Evolutionary conservation across 2,888 invertebrate genomes (phyloP).

Genomic region (Lepidochrysops patricia): DNA sequence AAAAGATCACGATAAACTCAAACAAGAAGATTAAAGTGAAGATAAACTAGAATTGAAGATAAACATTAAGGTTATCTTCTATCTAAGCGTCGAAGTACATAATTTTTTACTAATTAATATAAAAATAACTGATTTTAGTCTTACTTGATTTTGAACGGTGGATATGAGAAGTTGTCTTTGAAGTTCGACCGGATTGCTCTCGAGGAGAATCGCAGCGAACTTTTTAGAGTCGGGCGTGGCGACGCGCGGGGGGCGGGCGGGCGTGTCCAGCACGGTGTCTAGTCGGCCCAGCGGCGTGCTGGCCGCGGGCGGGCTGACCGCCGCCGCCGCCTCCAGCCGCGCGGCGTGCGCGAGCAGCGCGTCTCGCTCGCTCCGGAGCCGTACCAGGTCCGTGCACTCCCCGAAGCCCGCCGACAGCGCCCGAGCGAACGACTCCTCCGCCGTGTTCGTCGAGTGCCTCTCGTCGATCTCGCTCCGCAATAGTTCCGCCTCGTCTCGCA

Average conservation of each 20-base stretch:
- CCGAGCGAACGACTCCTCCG: conserved; percentile 76
- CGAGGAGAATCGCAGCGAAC: conserved; percentile 87
- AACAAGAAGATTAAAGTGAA: background rate
- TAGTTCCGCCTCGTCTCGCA: conserved; percentile 81
- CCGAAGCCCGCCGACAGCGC: conserved; percentile 41
- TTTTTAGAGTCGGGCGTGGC: conserved; percentile 81
- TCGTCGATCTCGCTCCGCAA: conserved; percentile 61
- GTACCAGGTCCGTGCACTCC: conserved; percentile 66
- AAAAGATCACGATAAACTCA: background rate
- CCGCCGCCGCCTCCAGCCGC: conserved; percentile 82
- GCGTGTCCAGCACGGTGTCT: conserved; percentile 80
- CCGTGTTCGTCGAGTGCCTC: conserved; percentile 68
- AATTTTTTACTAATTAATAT: background rate
- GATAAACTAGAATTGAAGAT: background rate
- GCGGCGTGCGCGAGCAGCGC: conserved; percentile 81
- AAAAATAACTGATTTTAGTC: conserved; percentile 20
- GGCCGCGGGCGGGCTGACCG: conserved; percentile 46
- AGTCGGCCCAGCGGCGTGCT: conserved; percentile 77
- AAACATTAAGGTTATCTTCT: background rate
- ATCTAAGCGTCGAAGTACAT: background rate
- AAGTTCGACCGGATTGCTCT: conserved; percentile 86
- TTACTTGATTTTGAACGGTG: conserved; percentile 89
- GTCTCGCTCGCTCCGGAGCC: conserved; percentile 83
- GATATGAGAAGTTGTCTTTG: conserved; percentile 87
- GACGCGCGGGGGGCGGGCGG: conserved; percentile 76